Base-by-base conservation (phyloP, 2,797 vertebrate genomes). In the Gila robusta region DNA sequence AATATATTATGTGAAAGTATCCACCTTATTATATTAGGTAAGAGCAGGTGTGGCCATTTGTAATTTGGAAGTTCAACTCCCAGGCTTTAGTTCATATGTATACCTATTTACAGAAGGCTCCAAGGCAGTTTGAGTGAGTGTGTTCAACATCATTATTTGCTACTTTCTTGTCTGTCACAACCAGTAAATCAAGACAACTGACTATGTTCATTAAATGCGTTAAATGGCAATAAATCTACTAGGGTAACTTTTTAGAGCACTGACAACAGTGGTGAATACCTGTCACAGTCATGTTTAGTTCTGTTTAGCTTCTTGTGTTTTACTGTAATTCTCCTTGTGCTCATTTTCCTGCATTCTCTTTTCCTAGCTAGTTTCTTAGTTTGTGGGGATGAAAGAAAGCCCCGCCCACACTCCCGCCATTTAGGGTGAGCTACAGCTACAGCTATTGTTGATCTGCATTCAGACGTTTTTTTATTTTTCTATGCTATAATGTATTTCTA, bases 161-260 rank as follows among this genome's bases (percentile, higher is more conserved):
- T 37, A 35, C 77, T 79, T 79, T 69, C 28, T 52, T 81, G 28
- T 69, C 69, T 81, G 62, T 52, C 28, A 69, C 10, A 52, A 49
- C 26, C 62, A 81, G 28, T 49, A 81, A 81, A 81, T 69, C 44
- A 69, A 62, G 44, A 81, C 44, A 67, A 81, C 79, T 37, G 26
- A 28, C 12, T 52, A 32, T 69, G 62, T 84, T 77, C 71, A 54
- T 54, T 76, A 21, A 67, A 74, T 67, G 32, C 6, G 5, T 67
- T 77, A 52, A 66, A 77, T 54, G 35, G 59, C 41, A 66, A 52
- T 84, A 54, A 52, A 84, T 77, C 39, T 81, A 66, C 19, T 32
- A 17, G n/a, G 64, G 28, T 52, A 66, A 52, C 23, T 21, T 83
- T 62, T 73, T 26, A 82, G 66, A 71, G 80, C 11, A 56, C 39